Evolutionary conservation across 2,797 vertebrate species (phyloP).

Genomic region (Gadopsis bispinosus): DNA sequence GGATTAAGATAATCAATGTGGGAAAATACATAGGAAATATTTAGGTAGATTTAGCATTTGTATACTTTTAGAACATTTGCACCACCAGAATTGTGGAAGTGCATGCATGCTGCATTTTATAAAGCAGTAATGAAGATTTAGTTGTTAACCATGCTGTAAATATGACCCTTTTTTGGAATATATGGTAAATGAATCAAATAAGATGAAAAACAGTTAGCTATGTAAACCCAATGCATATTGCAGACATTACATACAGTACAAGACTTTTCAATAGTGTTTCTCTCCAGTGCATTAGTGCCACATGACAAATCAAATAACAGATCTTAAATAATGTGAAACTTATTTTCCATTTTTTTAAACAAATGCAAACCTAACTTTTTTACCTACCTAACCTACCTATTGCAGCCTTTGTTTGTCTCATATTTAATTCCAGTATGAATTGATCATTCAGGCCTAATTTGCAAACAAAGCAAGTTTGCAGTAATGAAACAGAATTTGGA

Average conservation of each 20-base stretch:
- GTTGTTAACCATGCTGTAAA: not conserved
- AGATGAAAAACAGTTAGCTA: not conserved
- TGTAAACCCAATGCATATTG: not conserved
- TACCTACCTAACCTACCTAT: not conserved
- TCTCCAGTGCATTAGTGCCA: not conserved
- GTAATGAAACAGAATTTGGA: not conserved
- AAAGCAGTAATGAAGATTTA: not conserved
- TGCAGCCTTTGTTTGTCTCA: not conserved
- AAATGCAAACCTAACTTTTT: slow-evolving; percentile 13
- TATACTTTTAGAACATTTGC: not conserved
- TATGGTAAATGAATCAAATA: not conserved
- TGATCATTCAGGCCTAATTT: slow-evolving; percentile 15
- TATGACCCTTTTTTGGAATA: not conserved
- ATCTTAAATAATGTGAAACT: not conserved
- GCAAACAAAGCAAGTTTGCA: slow-evolving; percentile 12
- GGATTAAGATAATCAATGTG: not conserved
- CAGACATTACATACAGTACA: not conserved
- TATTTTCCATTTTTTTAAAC: not conserved
- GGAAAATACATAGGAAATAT: not conserved
- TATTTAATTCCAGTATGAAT: slow-evolving; percentile 22
- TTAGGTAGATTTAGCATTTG: not conserved
- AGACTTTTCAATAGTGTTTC: not conserved
- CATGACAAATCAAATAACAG: not conserved
- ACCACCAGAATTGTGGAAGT: not conserved
- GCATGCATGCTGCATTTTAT: not conserved